Conservation (phyloP, 2,113 vertebrate genomes). For the Chionomys nivalis region DNA sequence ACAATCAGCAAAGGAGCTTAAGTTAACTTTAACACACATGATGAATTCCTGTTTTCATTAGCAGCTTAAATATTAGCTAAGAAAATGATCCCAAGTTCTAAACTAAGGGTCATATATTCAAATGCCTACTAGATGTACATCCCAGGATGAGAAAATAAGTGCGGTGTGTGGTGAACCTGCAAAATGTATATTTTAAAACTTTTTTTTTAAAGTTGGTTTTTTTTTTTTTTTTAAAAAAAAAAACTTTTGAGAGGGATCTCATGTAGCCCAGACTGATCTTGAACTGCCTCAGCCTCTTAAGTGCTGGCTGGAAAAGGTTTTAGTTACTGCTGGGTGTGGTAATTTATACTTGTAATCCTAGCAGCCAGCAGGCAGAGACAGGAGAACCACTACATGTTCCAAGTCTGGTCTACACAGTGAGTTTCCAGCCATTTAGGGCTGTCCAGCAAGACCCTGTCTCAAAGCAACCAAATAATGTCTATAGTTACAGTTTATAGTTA, state of each 20-base stretch:
- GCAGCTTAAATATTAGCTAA: background rate
- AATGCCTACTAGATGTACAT: constrained; percentile 13
- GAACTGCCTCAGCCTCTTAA: background rate
- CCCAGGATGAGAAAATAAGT: background rate
- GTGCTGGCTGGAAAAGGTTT: background rate
- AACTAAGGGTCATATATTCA: background rate
- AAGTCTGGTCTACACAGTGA: background rate
- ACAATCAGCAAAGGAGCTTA: constrained; percentile 4
- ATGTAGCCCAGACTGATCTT: background rate
- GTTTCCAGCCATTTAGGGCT: background rate
- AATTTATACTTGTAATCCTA: background rate
- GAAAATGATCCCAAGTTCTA: constrained; percentile 29
- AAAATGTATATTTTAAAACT: background rate
- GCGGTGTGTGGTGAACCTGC: background rate
- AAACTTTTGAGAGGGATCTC: background rate
- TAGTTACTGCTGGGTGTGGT: background rate
- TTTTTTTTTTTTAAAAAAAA: background rate
- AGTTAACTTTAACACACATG: background rate
- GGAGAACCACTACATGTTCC: background rate
- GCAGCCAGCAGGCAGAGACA: background rate
- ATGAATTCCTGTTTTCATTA: constrained; percentile 22
- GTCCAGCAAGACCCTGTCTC: background rate
- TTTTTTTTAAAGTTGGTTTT: background rate
- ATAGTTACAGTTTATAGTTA: background rate
- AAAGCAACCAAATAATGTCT: background rate